Percentiles rank a stretch among this genome's conserved stretches.
phyloP scores from a whole-genome alignment of 2,888 invertebrate genomes.

The Ganaspis brasiliensis region DNA sequence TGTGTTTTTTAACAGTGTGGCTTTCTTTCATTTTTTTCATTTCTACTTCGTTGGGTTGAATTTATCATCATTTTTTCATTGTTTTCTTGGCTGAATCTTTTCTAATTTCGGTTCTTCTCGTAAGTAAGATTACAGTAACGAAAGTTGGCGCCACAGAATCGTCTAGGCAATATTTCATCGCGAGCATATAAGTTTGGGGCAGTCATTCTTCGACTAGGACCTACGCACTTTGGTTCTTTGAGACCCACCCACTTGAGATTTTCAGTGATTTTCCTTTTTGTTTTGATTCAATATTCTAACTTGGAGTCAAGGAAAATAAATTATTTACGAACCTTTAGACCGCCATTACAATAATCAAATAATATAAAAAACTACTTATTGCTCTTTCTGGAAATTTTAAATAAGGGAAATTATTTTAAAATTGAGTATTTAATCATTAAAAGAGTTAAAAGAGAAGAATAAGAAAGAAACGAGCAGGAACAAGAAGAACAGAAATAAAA shows the following conservation, averaged over 20 bases:
- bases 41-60: background rate
- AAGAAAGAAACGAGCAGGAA: no score
- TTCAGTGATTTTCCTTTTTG: background rate
- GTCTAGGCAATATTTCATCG: slow-evolving; percentile 15
- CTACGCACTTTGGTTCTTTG: slow-evolving; percentile 10
- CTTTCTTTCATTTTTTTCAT: background rate
- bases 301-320: slow-evolving; percentile 5
- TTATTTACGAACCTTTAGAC: background rate
- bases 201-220: background rate
- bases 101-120: slow-evolving; percentile 17
- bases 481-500: no score
- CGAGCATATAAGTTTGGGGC: slow-evolving; percentile 6
- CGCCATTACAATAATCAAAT: no score
- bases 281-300: background rate
- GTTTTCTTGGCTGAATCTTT: background rate
- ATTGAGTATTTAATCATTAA: no score
- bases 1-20: background rate
- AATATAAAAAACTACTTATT: no score
- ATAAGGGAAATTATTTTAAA: no score
- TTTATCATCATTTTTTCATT: background rate
- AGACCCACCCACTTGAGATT: slow-evolving; percentile 6
- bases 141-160: slow-evolving; percentile 34
- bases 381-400: no score
- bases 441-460: no score
- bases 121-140: slow-evolving; percentile 19